A percentile compares a stretch with the other conserved stretches of the same genome.
phyloP scores from a whole-genome alignment of 1,140 invertebrate genomes.

The Muscidifurax raptorellus region DNA sequence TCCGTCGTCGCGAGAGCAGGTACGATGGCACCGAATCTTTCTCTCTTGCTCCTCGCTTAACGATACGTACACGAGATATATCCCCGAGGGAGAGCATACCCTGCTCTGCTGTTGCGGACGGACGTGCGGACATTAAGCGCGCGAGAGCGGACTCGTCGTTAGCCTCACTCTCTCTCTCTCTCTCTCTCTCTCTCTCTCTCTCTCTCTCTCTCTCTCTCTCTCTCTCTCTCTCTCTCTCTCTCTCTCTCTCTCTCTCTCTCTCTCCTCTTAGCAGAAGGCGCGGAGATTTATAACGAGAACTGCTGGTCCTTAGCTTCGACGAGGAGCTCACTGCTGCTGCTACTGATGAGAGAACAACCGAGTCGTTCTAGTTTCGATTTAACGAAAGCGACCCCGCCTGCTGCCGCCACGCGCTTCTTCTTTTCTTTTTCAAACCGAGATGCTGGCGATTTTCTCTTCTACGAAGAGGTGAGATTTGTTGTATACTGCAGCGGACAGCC shows the following conservation, averaged over 20 bases:
- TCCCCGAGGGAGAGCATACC: slow-evolving; percentile 2
- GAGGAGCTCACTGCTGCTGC: not conserved
- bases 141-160: slow-evolving; percentile 46
- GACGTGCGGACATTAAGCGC: slow-evolving; percentile 25
- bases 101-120: not conserved
- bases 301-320: not conserved
- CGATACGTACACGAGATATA: not conserved
- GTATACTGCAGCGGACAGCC: too few species aligned
- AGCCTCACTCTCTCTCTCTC: not conserved
- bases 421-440: not conserved
- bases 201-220: too few species aligned
- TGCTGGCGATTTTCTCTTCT: not conserved
- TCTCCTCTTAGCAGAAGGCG: not conserved
- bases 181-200: not conserved
- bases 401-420: not conserved
- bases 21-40: not conserved
- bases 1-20: not conserved
- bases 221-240: too few species aligned
- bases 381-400: not conserved
- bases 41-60: not conserved
- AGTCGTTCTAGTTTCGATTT: slow-evolving; percentile 25
- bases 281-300: slow-evolving; percentile 29
- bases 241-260: not conserved
- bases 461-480: not conserved
- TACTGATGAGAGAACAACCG: not conserved